Evolutionary conservation across 2,888 invertebrate species (phyloP).

Genomic region (Meliscaeva auricollis): DNA sequence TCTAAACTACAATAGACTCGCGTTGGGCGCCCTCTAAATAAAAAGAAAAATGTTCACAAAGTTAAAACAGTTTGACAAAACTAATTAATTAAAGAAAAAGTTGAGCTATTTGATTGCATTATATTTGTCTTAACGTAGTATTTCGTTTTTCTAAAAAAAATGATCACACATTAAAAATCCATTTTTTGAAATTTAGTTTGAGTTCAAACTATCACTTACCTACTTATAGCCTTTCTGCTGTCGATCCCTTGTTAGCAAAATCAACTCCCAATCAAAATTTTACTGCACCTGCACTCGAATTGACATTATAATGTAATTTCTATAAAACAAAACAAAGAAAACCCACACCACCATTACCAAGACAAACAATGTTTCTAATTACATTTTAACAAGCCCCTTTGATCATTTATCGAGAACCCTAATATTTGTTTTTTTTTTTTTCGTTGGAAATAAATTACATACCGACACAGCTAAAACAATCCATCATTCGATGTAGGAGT

Average conservation of each 20-base stretch:
- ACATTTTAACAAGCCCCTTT: slow-evolving; percentile 62
- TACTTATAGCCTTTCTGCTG: background rate
- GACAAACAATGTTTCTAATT: slow-evolving; percentile 65
- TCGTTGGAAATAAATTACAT: slow-evolving; percentile 33
- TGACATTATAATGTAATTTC: slow-evolving; percentile 34
- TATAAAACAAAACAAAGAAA: background rate
- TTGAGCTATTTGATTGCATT: too few relatives aligned
- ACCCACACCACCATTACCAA: slow-evolving; percentile 55
- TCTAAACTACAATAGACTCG: too few relatives aligned
- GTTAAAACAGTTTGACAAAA: too few relatives aligned
- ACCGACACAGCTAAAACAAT: slow-evolving; percentile 43
- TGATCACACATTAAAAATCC: background rate
- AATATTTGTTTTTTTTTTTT: slow-evolving; percentile 25
- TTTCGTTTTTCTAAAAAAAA: too few relatives aligned
- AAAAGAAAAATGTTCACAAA: too few relatives aligned
- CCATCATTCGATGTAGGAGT: slow-evolving; percentile 71
- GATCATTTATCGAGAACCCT: background rate
- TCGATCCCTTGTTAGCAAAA: slow-evolving; percentile 10
- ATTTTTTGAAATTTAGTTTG: background rate
- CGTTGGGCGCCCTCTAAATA: too few relatives aligned
- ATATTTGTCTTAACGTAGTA: too few relatives aligned
- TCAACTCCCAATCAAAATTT: background rate
- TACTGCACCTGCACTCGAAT: slow-evolving; percentile 25
- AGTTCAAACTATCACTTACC: background rate
- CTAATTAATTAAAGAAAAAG: too few relatives aligned